These are phyloP conservation scores for Petaurus breviceps DNA, from an alignment of 2,113 vertebrate species.

Conservation along the genomic window DNA sequence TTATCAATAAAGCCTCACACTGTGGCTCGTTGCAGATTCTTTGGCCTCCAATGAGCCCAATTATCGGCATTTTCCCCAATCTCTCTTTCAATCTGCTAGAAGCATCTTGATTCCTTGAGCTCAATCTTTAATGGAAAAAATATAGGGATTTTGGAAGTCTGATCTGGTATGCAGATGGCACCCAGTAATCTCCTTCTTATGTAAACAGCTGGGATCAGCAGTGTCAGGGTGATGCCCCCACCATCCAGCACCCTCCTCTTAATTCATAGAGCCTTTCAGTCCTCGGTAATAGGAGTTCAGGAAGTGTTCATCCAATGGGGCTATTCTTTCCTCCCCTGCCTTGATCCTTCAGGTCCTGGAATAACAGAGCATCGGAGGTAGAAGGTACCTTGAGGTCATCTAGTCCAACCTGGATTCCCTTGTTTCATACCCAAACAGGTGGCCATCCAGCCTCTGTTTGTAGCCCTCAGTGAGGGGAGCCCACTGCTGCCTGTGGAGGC, in stretches of 20 bases:
- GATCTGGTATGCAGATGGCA: slow-evolving; percentile 11
- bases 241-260: neutral
- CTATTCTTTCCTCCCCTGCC: neutral
- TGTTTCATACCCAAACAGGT: neutral
- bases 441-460: neutral
- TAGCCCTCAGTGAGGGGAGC: neutral
- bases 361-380: neutral
- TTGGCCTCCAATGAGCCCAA: slow-evolving; percentile 54
- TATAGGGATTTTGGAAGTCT: slow-evolving; percentile 51
- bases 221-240: neutral
- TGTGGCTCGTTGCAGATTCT: slow-evolving; percentile 58
- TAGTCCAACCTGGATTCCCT: neutral
- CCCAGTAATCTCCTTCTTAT: neutral
- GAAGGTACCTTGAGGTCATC: neutral
- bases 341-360: neutral
- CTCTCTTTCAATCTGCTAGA: slow-evolving; percentile 73
- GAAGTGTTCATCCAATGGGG: neutral
- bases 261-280: neutral
- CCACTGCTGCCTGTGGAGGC: neutral
- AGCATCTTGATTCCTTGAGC: slow-evolving; percentile 68
- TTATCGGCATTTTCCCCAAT: slow-evolving; percentile 53
- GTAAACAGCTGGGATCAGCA: neutral
- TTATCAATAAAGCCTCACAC: slow-evolving; percentile 48
- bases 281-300: slow-evolving; percentile 8
- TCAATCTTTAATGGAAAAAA: slow-evolving; percentile 67